Conservation (phyloP, 2,113 vertebrate species). For the Cavia porcellus region DNA sequence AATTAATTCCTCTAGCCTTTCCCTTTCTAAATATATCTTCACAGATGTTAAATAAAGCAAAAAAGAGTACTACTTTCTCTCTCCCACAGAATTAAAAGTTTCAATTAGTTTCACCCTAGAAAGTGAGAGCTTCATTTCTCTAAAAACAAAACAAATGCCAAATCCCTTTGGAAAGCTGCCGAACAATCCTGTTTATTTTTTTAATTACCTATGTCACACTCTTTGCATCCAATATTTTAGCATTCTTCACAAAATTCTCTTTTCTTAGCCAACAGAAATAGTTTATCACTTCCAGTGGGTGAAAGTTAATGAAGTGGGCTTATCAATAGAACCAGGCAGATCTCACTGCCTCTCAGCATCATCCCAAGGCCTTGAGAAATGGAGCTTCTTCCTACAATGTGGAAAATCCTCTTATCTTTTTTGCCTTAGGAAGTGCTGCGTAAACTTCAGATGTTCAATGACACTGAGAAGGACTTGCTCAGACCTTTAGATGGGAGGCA, state of each 20-base stretch:
- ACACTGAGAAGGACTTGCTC: constrained; percentile 6
- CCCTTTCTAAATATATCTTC: background rate
- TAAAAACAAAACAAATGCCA: constrained; percentile 49
- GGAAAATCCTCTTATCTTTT: background rate
- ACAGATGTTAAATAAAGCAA: background rate
- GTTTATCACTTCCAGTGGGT: background rate
- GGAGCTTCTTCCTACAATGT: background rate
- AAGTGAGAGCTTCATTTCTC: background rate
- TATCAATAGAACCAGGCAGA: background rate
- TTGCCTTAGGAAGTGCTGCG: background rate
- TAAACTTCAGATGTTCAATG: background rate
- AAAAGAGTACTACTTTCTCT: background rate
- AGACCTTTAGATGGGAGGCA: constrained; percentile 30
- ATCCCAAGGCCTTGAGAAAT: background rate
- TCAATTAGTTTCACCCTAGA: background rate
- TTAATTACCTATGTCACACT: background rate
- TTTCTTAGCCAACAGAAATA: background rate
- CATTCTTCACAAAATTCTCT: constrained; percentile 27
- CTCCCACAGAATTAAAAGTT: background rate
- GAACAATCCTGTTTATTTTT: background rate
- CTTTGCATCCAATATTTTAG: background rate
- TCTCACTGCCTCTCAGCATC: background rate
- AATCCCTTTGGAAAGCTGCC: constrained; percentile 1
- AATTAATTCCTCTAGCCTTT: background rate
- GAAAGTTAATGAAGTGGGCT: background rate